Percentiles rank a stretch among this genome's conserved stretches.
Conservation (phyloP, 2,113 vertebrate genomes). For the Cebus imitator region DNA sequence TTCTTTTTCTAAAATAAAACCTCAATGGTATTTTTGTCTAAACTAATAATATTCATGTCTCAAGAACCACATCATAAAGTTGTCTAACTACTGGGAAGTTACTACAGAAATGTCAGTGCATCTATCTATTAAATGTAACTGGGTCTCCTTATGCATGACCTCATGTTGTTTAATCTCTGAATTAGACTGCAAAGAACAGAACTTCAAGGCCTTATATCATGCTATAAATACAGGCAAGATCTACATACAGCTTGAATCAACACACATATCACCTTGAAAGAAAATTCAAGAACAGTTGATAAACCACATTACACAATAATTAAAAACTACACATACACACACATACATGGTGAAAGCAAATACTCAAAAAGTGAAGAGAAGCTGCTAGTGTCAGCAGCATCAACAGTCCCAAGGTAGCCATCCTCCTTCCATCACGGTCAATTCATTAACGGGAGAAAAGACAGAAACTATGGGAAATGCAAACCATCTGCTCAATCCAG, state of each 20-base stretch:
- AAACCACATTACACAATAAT: conserved; percentile 58
- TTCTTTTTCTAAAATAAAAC: neutral
- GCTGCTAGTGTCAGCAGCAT: conserved; percentile 75
- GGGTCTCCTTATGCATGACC: neutral
- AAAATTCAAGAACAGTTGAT: neutral
- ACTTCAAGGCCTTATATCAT: conserved; percentile 47
- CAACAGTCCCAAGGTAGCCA: conserved; percentile 65
- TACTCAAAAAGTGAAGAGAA: conserved; percentile 64
- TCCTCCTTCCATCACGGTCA: conserved; percentile 74
- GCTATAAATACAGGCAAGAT: conserved; percentile 37
- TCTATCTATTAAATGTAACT: neutral
- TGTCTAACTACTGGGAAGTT: conserved; percentile 39
- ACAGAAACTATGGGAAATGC: conserved; percentile 79
- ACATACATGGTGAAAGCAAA: conserved; percentile 50
- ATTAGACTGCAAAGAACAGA: conserved; percentile 29
- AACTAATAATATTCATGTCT: neutral
- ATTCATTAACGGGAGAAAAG: conserved; percentile 83
- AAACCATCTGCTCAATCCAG: conserved; percentile 84
- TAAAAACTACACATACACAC: conserved; percentile 7
- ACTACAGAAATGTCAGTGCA: neutral
- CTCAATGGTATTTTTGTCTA: conserved; percentile 13
- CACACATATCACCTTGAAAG: neutral
- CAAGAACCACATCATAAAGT: conserved; percentile 41
- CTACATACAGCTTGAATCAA: neutral
- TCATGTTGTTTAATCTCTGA: neutral